A percentile compares a stretch with the other conserved stretches of the same genome.
Evolutionary conservation across 2,888 invertebrate genomes (phyloP).

Genomic region (Idaea aversata): DNA sequence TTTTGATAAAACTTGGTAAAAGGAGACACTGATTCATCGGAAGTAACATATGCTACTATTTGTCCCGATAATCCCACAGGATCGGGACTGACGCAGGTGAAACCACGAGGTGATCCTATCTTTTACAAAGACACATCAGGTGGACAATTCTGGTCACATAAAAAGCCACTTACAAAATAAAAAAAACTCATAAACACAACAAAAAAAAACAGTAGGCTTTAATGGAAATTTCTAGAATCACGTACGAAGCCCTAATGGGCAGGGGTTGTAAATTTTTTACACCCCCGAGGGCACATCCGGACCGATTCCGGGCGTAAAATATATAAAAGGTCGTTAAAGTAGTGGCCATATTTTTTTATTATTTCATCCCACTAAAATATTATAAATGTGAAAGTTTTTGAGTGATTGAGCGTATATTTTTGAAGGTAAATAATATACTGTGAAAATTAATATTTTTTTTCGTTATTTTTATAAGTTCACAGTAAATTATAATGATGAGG

Average conservation of each 20-base stretch:
- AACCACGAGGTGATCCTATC: no score
- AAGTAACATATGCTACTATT: no score
- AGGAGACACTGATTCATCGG: no score
- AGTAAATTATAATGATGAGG: no score
- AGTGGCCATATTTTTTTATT: neutral
- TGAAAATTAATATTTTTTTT: no score
- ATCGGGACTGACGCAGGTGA: no score
- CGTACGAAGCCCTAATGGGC: slow-evolving; percentile 21
- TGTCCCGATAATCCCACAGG: no score
- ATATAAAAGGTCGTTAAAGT: neutral
- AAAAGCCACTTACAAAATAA: neutral
- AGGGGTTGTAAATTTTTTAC: slow-evolving; percentile 27
- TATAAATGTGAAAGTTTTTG: neutral
- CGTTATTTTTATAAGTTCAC: no score
- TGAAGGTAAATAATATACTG: no score
- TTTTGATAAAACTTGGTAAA: no score
- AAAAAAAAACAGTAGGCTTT: neutral
- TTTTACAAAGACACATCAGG: no score
- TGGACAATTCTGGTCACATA: no score
- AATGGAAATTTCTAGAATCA: slow-evolving; percentile 26
- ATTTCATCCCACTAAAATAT: neutral
- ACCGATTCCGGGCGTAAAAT: slow-evolving; percentile 3
- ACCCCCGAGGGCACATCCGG: slow-evolving; percentile 16
- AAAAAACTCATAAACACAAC: neutral
- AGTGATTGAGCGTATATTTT: neutral